A percentile compares a stretch with the other conserved stretches of the same genome.
Evolutionary conservation across 1,140 invertebrate genomes (phyloP).

Genomic region (Sesamia nonagrioides): DNA sequence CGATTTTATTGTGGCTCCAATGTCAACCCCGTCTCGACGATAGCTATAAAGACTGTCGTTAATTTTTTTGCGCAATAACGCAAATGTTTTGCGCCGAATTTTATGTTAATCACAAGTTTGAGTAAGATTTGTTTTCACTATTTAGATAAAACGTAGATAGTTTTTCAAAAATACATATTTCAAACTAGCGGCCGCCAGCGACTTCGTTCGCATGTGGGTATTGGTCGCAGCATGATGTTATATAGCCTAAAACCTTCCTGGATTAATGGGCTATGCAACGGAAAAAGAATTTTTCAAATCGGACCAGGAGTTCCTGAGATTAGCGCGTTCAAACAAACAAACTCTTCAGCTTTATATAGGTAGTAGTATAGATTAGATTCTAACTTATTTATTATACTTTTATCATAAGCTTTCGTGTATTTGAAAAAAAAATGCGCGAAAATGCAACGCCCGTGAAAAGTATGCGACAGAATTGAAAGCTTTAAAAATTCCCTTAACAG

Average conservation of each 20-base stretch:
- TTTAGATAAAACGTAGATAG: conserved; percentile 15
- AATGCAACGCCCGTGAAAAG: not conserved
- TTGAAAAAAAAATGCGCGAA: not conserved
- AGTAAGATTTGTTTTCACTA: conserved; percentile 20
- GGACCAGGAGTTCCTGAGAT: too few species aligned
- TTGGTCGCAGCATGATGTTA: too few species aligned
- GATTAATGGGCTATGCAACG: too few species aligned
- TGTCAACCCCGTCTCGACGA: conserved; percentile 84
- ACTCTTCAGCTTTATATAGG: too few species aligned
- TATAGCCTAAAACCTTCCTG: too few species aligned
- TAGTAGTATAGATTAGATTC: too few species aligned
- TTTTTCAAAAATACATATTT: not conserved
- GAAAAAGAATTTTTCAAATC: too few species aligned
- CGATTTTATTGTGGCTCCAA: conserved; percentile 86
- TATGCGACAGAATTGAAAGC: not conserved
- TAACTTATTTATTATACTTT: too few species aligned
- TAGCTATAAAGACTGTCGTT: conserved; percentile 74
- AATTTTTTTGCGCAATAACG: conserved; percentile 75
- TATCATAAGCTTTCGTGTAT: not conserved
- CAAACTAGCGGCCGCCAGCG: too few species aligned
- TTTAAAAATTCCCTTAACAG: not conserved
- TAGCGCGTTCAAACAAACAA: too few species aligned
- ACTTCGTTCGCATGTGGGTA: too few species aligned
- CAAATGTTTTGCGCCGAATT: conserved; percentile 67
- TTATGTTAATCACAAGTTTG: conserved; percentile 38